Evolutionary conservation across 1,140 invertebrate species (phyloP), one percentile per base, ranked within the genome.

Genomic region (Pygmarrhopalites habei): DNA sequence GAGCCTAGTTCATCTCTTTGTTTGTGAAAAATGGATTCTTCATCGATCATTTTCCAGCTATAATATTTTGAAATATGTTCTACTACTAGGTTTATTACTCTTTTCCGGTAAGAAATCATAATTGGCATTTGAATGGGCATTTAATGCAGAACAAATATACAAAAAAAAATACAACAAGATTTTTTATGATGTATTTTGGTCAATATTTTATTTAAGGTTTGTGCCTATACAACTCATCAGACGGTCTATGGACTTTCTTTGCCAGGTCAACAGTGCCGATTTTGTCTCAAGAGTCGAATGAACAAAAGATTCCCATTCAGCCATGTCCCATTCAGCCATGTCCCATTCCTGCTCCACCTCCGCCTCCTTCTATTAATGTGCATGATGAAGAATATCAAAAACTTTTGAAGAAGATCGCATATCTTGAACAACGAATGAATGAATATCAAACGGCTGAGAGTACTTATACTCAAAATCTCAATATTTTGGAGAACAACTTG

Each of bases 21-120:
- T 61, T 23, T 61, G 56, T 52, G 59, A 61, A 61, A 61, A 61
- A 52, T 61, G 59, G 59, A 12, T 61, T 19, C 39, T 61, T 2
- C 23, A 61, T 32, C 56, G 7, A 7, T 49, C 46, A 21, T 23
- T 21, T 12, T 49, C 46, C n/a, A 41, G 39, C 39, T n/a, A 41
- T 12, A n/a, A 41, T 41, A 12, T 41, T 12, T 41, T 12, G 12
- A 41, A 41, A n/a, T 12, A 41, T 12, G n/a, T 41, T 49, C 23
- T 49, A 7, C 46, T 49, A 12, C 7, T 10, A 39, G 12, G 14
- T 21, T 49, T 49, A 21, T 49, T 49, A 21, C 46, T 49, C 12
- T 23, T 49, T 19, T 49, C 23, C 12, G 7, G 12, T 7, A 49
- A 21, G 12, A 49, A 49, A 21, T 49, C 12, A 7, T 15, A 49